A percentile compares a stretch with the other conserved stretches of the same genome.
Conservation (phyloP, 2,113 vertebrate genomes). For the Caranx melampygus region DNA sequence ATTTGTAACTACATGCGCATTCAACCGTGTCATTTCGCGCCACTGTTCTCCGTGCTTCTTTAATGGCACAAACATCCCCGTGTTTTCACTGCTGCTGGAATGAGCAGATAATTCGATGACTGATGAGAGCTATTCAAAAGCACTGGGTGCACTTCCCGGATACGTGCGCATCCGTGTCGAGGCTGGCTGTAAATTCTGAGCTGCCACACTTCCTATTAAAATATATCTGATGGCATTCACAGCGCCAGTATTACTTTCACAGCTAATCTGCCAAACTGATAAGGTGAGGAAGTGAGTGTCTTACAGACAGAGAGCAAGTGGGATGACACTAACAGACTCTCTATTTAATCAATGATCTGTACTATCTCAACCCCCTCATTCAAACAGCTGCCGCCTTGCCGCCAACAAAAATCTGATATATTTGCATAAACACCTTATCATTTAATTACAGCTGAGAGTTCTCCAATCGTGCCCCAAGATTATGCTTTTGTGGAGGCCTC, state of each 20-base stretch:
- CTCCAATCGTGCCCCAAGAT: constrained; percentile 63
- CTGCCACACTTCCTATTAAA: constrained; percentile 62
- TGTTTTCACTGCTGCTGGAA: constrained; percentile 44
- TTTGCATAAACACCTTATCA: constrained; percentile 79
- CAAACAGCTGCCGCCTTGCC: constrained; percentile 58
- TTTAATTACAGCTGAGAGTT: constrained; percentile 78
- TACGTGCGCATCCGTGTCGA: constrained; percentile 3
- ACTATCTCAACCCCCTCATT: constrained; percentile 62
- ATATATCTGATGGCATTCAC: constrained; percentile 69
- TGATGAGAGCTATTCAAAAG: constrained; percentile 60
- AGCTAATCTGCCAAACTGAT: constrained; percentile 73
- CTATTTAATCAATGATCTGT: constrained; percentile 71
- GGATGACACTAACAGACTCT: constrained; percentile 67
- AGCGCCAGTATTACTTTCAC: constrained; percentile 66
- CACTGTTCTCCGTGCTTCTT: constrained; percentile 31
- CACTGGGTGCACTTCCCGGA: constrained; percentile 10
- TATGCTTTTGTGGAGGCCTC: constrained; percentile 57
- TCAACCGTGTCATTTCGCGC: constrained; percentile 36
- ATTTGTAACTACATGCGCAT: constrained; percentile 49
- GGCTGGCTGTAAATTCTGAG: constrained; percentile 43
- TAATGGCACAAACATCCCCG: constrained; percentile 22
- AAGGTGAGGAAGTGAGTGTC: constrained; percentile 70
- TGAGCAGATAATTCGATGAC: constrained; percentile 59
- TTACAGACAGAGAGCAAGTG: constrained; percentile 66
- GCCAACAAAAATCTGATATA: constrained; percentile 72